Base-by-base conservation (phyloP, 2,797 vertebrate genomes). In the Schizopygopsis malacanthus region DNA sequence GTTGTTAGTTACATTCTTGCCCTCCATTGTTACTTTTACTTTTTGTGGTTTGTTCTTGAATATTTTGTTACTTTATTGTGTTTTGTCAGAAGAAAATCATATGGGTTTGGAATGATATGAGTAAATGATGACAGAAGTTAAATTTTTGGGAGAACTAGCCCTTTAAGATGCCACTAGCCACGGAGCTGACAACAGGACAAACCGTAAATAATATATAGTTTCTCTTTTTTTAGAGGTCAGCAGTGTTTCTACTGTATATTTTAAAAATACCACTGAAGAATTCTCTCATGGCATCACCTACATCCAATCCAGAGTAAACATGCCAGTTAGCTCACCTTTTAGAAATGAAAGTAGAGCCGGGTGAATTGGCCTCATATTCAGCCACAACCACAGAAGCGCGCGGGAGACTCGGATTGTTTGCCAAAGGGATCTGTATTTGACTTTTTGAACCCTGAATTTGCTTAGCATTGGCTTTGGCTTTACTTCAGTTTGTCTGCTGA, bases 381-480 rank as follows among this genome's bases (percentile, higher is more conserved):
- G n/a, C 43, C 69, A 25, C 65, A 41, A 39, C 84, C 52, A 75
- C 73, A 82, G 81, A 67, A 56, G 18, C 20, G 43, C 65, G 80
- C 80, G n/a, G 77, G 85, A 85, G 82, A 85, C 85, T 67, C 45
- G 15, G 72, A 56, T 75, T 82, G 81, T 81, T 88, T 73, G 59
- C 83, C 20, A 84, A 89, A 75, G 81, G 83, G 87, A 84, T 86
- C 56, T 67, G 84, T 61, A 75, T 37, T 87, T 86, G 87, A 89
- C 90, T 85, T 87, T 83, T 72, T 87, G 87, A 88, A 88, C 90
- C 82, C 79, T 88, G 88, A 71, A 87, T 90, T 84, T 90, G 86
- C 87, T 90, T 79, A 82, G 87, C 86, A 75, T 86, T 86, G 86
- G 71, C 84, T 76, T 90, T 88, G 88, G 83, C 82, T 88, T 72